Base-by-base conservation (phyloP, 2,113 vertebrate genomes). In the Podarcis muralis region DNA sequence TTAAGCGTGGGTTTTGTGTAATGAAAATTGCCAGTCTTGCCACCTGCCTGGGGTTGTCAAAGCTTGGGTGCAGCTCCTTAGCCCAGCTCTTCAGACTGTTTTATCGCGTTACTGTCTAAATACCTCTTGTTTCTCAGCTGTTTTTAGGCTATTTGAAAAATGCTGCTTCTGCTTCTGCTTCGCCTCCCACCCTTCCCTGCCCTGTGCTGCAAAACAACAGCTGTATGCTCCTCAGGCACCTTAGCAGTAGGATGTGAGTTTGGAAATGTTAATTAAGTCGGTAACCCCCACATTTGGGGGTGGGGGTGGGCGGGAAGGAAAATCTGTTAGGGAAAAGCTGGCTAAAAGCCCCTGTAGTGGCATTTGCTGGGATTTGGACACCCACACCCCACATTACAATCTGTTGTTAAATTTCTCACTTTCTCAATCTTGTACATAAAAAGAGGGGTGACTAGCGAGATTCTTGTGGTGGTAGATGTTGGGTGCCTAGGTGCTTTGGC, bases 131-230 rank as follows among this genome's bases (percentile, higher is more conserved):
- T 95, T 95, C 95, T 96, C 95, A 94, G 95, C 95, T 97, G 95
- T 84, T 96, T 95, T 95, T 40, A 69, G 90, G 92, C 95, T 96
- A 96, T 96, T 95, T 94, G 87, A 95, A 94, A 95, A 96, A 96
- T 96, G 96, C 84, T 92, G 23, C 90, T 95, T 95, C 92, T 92
- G 23, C 90, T 95, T 95, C 92, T 93, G 91, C 92, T 92, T 94
- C 92, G 82, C 7, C 92, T 94, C 95, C 92, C 83, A 4, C 71
- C 37, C n/a, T 35, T 25, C 53, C 37, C 9, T 1, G 2, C 59
- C 20, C 84, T 30, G 25, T 87, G 83, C 92, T 96, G 94, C 91
- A 93, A 96, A 98, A 97, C 95, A 97, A 95, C 95, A 97, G 97
- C 96, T 97, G 97, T 90, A 92, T 90, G 88, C 91, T 87, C 65